These are phyloP conservation scores for Drosophila antonietae DNA, from an alignment of 2,888 invertebrate genomes.

Conservation along the genomic window DNA sequence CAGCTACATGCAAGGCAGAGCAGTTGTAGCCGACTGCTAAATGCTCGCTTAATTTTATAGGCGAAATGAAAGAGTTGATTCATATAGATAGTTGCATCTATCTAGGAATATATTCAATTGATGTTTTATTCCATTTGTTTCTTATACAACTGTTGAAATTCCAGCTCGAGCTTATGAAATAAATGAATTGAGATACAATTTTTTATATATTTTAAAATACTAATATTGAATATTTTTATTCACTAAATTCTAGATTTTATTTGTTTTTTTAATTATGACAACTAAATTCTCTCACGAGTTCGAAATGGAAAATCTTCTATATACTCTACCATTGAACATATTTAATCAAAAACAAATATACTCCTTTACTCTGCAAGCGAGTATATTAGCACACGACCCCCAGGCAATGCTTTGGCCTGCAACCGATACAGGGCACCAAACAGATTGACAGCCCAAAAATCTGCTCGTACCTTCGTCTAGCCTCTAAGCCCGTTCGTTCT, in stretches of 20 bases:
- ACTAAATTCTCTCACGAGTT: too few species aligned
- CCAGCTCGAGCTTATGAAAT: too few species aligned
- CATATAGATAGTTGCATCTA: neutral
- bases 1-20: neutral
- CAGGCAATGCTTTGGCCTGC: slow-evolving; percentile 37
- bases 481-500: slow-evolving; percentile 17
- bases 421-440: slow-evolving; percentile 64
- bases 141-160: too few species aligned
- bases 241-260: too few species aligned
- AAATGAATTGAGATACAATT: too few species aligned
- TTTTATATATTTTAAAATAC: too few species aligned
- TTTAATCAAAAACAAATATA: neutral
- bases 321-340: too few species aligned
- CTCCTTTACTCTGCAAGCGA: neutral
- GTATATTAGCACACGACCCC: slow-evolving; percentile 49
- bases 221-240: too few species aligned
- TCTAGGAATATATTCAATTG: too few species aligned
- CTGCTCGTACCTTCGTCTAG: slow-evolving; percentile 2
- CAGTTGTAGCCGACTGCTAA: neutral
- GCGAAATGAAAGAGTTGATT: neutral
- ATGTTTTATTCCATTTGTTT: too few species aligned
- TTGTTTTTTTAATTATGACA: too few species aligned
- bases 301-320: too few species aligned
- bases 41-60: neutral
- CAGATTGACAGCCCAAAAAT: slow-evolving; percentile 46